Percentiles rank a stretch among this genome's conserved stretches.
phyloP scores from a whole-genome alignment of 2,113 vertebrate genomes.

The Neolamprologus brichardi region DNA sequence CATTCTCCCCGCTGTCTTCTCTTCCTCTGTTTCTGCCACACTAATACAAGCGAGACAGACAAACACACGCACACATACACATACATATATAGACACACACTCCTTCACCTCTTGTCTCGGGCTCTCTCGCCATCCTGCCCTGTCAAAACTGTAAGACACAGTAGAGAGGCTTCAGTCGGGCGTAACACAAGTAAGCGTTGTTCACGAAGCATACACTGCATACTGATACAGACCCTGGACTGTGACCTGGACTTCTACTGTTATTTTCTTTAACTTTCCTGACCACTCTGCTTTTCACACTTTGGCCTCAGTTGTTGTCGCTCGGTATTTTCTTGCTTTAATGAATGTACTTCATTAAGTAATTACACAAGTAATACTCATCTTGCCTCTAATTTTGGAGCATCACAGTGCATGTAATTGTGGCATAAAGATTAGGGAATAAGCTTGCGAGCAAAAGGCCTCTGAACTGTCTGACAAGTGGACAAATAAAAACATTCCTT shows the following conservation, averaged over 20 bases:
- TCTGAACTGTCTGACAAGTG: background rate
- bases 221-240: background rate
- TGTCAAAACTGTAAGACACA: constrained; percentile 6
- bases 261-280: background rate
- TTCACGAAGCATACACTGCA: background rate
- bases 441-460: background rate
- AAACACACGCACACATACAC: background rate
- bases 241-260: background rate
- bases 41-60: background rate
- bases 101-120: background rate
- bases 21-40: background rate
- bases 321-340: background rate
- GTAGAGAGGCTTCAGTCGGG: background rate
- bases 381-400: background rate
- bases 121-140: background rate
- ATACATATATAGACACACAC: background rate
- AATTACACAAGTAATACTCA: background rate
- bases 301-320: background rate
- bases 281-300: background rate
- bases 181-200: background rate
- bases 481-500: background rate
- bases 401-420: background rate
- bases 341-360: background rate
- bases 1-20: background rate
- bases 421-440: background rate